phyloP scores from a whole-genome alignment of 2,113 vertebrate genomes.

The Corythornis madagascariensis region DNA sequence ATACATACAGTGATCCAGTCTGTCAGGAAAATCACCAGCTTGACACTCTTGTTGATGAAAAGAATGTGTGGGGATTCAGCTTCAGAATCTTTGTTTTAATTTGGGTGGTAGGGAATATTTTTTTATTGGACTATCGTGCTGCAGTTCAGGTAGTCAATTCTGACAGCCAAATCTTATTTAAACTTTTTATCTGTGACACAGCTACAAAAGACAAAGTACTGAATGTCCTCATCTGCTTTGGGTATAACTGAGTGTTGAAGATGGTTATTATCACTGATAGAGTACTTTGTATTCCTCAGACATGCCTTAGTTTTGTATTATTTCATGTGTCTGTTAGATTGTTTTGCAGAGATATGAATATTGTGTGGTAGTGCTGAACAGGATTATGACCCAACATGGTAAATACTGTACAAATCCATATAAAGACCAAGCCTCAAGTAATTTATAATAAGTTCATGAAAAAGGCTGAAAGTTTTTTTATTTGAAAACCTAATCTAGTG shows the following conservation, averaged over 20 bases:
- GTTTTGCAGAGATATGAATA: background rate
- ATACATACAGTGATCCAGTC: background rate
- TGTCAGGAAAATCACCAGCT: background rate
- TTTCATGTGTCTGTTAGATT: background rate
- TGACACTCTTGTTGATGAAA: background rate
- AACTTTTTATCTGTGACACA: background rate
- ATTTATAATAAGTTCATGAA: background rate
- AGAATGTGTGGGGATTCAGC: background rate
- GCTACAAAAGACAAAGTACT: background rate
- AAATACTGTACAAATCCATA: background rate
- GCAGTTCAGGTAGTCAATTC: background rate
- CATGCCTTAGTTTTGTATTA: background rate
- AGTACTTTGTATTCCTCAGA: background rate
- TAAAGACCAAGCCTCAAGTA: background rate
- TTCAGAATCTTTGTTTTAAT: background rate
- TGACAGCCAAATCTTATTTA: background rate
- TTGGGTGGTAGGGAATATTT: background rate
- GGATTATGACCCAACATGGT: background rate
- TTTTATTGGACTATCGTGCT: background rate
- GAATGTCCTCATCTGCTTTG: background rate
- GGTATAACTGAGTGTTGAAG: background rate
- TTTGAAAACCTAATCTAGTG: background rate
- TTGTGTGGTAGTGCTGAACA: background rate
- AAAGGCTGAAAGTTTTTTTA: background rate
- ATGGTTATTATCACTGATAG: background rate